These are phyloP conservation scores for Agrotis ipsilon DNA, from an alignment of 2,888 invertebrate species.

Conservation along the genomic window DNA sequence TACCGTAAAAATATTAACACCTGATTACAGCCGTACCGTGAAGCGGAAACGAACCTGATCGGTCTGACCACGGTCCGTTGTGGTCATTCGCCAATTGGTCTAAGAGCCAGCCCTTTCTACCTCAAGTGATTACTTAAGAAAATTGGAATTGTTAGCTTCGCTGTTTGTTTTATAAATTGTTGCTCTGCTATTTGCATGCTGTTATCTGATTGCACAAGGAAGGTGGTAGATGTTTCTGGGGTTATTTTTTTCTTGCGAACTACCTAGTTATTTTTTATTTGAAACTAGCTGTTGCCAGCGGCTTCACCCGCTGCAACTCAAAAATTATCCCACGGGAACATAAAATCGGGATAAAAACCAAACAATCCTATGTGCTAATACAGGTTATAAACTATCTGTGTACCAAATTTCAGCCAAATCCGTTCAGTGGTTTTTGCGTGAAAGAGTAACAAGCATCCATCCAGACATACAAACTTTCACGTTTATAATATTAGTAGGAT, in stretches of 20 bases:
- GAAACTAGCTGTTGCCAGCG: too few species aligned
- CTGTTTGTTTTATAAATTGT: slow-evolving; percentile 36
- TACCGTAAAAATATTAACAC: slow-evolving; percentile 71
- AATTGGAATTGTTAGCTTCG: slow-evolving; percentile 53
- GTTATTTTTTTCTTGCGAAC: background rate
- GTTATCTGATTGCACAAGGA: slow-evolving; percentile 16
- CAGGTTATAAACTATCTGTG: too few species aligned
- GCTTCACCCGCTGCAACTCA: too few species aligned
- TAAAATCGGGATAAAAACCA: too few species aligned
- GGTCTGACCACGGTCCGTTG: slow-evolving; percentile 52
- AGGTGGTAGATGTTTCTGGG: slow-evolving; percentile 1
- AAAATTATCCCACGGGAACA: too few species aligned
- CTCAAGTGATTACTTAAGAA: slow-evolving; percentile 65
- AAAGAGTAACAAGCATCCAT: too few species aligned
- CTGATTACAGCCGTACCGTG: slow-evolving; percentile 76
- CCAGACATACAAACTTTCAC: too few species aligned
- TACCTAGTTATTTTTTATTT: too few species aligned
- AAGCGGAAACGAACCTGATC: slow-evolving; percentile 69
- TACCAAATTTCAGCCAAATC: too few species aligned
- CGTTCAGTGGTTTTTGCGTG: too few species aligned
- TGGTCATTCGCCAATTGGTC: slow-evolving; percentile 62
- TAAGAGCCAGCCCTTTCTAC: slow-evolving; percentile 59
- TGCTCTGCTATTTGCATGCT: slow-evolving; percentile 9
- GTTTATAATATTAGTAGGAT: too few species aligned
- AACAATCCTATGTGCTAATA: too few species aligned